Evolutionary conservation across 1,140 invertebrate genomes (phyloP), one percentile per base, ranked within the genome.

Genomic region (Copidosoma floridanum): DNA sequence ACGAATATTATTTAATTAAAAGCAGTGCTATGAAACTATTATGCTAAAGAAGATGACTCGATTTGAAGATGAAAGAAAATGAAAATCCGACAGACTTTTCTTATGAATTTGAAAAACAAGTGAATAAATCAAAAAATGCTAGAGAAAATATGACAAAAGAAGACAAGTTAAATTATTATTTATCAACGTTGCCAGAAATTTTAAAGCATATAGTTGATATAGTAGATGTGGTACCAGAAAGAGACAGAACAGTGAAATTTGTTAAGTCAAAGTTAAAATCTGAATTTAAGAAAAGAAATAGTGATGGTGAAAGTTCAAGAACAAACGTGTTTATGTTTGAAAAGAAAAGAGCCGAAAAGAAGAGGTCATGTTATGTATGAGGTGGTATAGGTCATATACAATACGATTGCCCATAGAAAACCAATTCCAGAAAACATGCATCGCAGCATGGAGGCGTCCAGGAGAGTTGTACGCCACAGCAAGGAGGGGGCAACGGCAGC

Each of bases 131-230:
- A 21, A 69, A 71, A 66, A 53, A 50, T 46, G 68, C 71, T 37
- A 68, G 66, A 41, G 66, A 65, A 58, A 59, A 48, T 38, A 32
- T 70, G 56, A 64, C 41, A 20, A 61, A 71, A 43, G 32, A 68
- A 59, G 68, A 72, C 53, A 76, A 71, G 65, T 46, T 70, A 12
- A 73, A 68, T 61, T 74, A 76, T 59, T 69, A 71, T 66, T 52
- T 72, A 27, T 71, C 68, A 63, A 23, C 71, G 41, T 40, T 74
- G 32, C 70, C 71, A 41, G 16, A 41, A 52, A 58, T 37, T 50
- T 24, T 56, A 14, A 38, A 55, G 11, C 63, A 59, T 52, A 57
- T 60, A 37, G 63, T 64, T 20, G 53, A 64, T 38, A 57, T 60
- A 38, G 47, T 64, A 24, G 52, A 64, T 57, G 57, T 35, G 18